Percentiles rank a stretch among this genome's conserved stretches.
These are phyloP conservation scores for Mythimna vitellina DNA, from an alignment of 2,888 invertebrate species.

Conservation along the genomic window DNA sequence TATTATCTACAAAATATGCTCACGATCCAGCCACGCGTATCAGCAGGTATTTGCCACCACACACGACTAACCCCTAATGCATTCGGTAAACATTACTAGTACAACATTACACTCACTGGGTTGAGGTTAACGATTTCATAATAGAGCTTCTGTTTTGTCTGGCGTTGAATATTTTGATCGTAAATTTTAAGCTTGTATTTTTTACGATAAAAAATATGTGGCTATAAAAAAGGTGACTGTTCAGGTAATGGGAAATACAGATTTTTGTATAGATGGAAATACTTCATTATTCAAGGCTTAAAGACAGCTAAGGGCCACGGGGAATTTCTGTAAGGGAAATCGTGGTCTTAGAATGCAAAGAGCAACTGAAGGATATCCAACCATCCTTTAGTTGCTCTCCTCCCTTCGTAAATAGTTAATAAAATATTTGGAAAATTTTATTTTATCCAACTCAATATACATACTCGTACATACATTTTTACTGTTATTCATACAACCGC, in stretches of 20 bases:
- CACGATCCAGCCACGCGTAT: constrained; percentile 1
- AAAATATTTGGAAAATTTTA: no score
- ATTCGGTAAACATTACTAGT: constrained; percentile 23
- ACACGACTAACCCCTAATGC: constrained; percentile 36
- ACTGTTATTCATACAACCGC: no score
- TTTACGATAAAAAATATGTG: background rate
- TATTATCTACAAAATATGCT: constrained; percentile 9
- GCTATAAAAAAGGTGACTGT: background rate
- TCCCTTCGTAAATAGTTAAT: no score
- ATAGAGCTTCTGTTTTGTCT: background rate
- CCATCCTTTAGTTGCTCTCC: no score
- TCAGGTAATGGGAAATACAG: background rate
- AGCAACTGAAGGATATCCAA: no score
- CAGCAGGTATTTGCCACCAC: constrained; percentile 25
- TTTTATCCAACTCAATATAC: no score
- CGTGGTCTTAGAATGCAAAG: no score
- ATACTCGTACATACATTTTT: no score
- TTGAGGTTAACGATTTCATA: constrained; percentile 35
- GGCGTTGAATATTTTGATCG: background rate
- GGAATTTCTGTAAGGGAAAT: no score
- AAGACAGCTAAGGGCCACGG: no score
- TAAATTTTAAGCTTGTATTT: background rate
- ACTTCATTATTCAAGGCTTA: no score
- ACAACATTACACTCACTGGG: constrained; percentile 11
- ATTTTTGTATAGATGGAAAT: no score